Evolutionary conservation across 2,113 vertebrate species (phyloP).

Genomic region (Indicator indicator): DNA sequence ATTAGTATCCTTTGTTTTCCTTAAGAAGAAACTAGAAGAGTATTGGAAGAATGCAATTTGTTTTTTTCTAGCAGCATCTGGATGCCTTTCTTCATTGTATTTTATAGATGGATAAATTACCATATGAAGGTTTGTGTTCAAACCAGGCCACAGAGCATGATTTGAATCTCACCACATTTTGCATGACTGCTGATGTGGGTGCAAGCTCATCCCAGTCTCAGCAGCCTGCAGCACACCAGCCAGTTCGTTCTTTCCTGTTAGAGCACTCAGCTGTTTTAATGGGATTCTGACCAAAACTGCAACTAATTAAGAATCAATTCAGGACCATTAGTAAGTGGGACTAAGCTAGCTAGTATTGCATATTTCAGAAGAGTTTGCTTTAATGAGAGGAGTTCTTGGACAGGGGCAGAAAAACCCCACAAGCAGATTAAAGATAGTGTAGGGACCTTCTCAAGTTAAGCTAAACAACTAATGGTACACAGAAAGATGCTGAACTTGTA

Average conservation of each 20-base stretch:
- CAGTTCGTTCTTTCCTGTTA: constrained; percentile 36
- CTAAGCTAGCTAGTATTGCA: constrained; percentile 88
- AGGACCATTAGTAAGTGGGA: constrained; percentile 90
- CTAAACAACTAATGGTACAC: constrained; percentile 88
- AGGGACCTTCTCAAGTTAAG: constrained; percentile 85
- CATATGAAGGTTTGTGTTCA: constrained; percentile 62
- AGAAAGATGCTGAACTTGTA: constrained; percentile 98
- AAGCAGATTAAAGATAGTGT: constrained; percentile 91
- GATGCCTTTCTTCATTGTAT: constrained; percentile 72
- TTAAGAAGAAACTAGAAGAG: constrained; percentile 59
- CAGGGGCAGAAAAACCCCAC: constrained; percentile 63
- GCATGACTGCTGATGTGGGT: constrained; percentile 41
- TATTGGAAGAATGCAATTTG: constrained; percentile 65
- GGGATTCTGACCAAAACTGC: constrained; percentile 91
- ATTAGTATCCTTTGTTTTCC: constrained; percentile 70
- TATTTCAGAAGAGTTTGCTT: constrained; percentile 89
- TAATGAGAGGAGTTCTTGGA: constrained; percentile 89
- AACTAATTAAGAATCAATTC: constrained; percentile 99
- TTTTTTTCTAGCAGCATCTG: constrained; percentile 71
- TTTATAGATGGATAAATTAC: constrained; percentile 77
- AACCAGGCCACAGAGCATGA: constrained; percentile 50
- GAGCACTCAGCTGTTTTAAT: constrained; percentile 79
- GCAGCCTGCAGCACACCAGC: constrained; percentile 29
- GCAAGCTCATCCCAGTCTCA: constrained; percentile 33
- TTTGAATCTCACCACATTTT: constrained; percentile 72